Evolutionary conservation across 2,113 vertebrate species (phyloP), one percentile per base, ranked within the genome.

Genomic region (Clarias gariepinus): DNA sequence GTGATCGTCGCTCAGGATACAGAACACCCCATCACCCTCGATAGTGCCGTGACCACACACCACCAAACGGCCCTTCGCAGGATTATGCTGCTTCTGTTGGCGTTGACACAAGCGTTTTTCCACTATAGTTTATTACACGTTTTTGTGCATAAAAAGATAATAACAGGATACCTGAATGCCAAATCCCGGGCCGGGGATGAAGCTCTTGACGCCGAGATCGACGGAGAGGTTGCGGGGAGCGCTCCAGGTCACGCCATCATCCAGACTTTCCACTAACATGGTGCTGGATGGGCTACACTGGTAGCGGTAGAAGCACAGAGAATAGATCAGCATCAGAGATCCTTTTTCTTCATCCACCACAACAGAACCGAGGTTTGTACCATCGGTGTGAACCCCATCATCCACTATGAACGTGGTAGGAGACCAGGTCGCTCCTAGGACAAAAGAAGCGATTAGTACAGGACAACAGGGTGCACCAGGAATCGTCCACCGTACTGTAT

Each of bases 181-280:
- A 3, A 94, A 96, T 41, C 97, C 97, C 0, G 97, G 97, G 3
- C 97, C 97, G 0, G 96, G 94, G 21, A 91, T 92, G n/a, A 98
- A 98, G 90, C 88, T 92, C 87, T 94, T 94, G 0, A 95, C 94
- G 6, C 96, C 96, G 0, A 98, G 91, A 53, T 95, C 94, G n/a
- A 87, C 23, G 0, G 97, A 97, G 66, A 98, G 95, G 91, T 98
- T 98, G 58, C 92, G 93, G 10, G 97, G 96, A 0, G 2, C 0
- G 81, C 94, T 95, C 97, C 97, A 98, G 87, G 94, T 96, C 25
- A 96, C n/a, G 3, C 97, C 97, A 0, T 98, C 97, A 0, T 98
- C 95, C 83, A 0, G 28, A 88, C 96, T 98, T 92, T 96, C 91
- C 18, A 97, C 90, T 87, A 98, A 86, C 96, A 98, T 96, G 90